These are phyloP conservation scores for Cryptophagus acutangulus DNA, from an alignment of 2,888 invertebrate species.

Conservation along the genomic window DNA sequence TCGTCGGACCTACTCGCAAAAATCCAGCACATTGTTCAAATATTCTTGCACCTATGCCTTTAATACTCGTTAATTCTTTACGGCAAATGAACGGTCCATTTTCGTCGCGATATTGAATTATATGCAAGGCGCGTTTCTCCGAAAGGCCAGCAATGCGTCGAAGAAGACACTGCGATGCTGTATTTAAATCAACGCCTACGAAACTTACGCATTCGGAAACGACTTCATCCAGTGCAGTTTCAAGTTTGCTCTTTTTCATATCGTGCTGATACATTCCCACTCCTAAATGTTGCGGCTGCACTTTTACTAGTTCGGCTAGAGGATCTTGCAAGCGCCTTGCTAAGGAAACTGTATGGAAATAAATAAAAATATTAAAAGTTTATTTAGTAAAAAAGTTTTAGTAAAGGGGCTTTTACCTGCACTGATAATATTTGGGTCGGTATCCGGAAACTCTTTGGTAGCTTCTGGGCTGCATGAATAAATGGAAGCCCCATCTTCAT, in stretches of 20 bases:
- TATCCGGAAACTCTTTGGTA: conserved; percentile 74
- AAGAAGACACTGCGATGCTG: conserved; percentile 74
- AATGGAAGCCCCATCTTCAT: conserved; percentile 87
- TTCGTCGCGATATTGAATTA: conserved; percentile 68
- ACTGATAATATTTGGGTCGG: conserved; percentile 79
- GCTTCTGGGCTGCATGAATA: conserved; percentile 87
- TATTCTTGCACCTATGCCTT: conserved; percentile 76
- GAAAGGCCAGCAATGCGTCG: conserved; percentile 82
- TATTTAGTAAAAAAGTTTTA: conserved; percentile 1
- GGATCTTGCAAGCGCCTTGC: conserved; percentile 88
- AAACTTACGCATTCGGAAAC: conserved; percentile 89
- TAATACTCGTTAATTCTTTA: conserved; percentile 68
- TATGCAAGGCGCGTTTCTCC: conserved; percentile 68
- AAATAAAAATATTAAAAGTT: conserved; percentile 44
- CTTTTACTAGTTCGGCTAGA: conserved; percentile 84
- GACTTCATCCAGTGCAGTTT: conserved; percentile 68
- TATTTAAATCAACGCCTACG: conserved; percentile 89
- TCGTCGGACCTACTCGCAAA: conserved; percentile 58
- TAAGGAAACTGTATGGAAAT: conserved; percentile 73
- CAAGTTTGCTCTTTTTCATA: conserved; percentile 71
- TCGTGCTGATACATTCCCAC: conserved; percentile 97
- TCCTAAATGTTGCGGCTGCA: conserved; percentile 88
- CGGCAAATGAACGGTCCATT: conserved; percentile 69
- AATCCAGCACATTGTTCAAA: conserved; percentile 91
- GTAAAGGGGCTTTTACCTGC: conserved; percentile 51